Evolutionary conservation across 2,113 vertebrate species (phyloP).

Genomic region (Lepisosteus osseus): DNA sequence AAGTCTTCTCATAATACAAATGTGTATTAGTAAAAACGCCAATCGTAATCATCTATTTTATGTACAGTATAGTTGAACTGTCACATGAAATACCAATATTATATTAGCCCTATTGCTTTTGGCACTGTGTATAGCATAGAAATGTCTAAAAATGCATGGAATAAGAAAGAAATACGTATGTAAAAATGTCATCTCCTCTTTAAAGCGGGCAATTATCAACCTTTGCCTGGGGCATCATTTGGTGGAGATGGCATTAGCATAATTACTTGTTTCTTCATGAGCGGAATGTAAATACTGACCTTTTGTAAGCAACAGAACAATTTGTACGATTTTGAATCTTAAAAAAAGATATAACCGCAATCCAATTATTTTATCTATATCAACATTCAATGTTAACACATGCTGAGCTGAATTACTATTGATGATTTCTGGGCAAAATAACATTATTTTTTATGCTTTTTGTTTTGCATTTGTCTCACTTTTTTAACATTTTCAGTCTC

Average conservation of each 20-base stretch:
- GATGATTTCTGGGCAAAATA: no score
- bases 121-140: conserved; percentile 3
- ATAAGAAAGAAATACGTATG: not conserved
- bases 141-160: not conserved
- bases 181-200: conserved; percentile 20
- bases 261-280: conserved; percentile 47
- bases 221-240: conserved; percentile 31
- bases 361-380: conserved; percentile 8
- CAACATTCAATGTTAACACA: not conserved
- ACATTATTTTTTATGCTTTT: no score
- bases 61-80: not conserved
- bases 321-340: conserved; percentile 3
- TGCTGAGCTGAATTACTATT: no score
- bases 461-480: no score
- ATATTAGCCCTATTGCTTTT: not conserved
- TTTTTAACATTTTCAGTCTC: not conserved
- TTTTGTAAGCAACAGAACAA: conserved; percentile 28
- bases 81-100: not conserved
- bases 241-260: conserved; percentile 43
- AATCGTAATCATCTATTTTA: not conserved
- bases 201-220: conserved; percentile 33
- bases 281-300: conserved; percentile 56
- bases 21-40: not conserved
- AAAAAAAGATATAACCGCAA: conserved; percentile 1
- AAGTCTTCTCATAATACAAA: not conserved